Conservation (phyloP, 53 echinoderm and acorn worm species). For the Apostichopus leukothele region DNA sequence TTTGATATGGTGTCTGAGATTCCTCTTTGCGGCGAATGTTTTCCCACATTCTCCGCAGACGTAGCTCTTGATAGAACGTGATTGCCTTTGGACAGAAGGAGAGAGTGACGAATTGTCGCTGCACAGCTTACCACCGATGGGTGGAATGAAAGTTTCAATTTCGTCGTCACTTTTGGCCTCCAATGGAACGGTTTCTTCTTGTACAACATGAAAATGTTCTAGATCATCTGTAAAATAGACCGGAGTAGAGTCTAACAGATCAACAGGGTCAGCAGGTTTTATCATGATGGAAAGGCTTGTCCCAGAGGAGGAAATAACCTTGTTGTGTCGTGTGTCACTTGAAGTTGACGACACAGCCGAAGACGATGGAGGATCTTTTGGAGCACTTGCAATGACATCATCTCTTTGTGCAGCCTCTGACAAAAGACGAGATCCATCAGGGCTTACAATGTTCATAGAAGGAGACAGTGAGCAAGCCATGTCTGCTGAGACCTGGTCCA, state of each 20-base stretch:
- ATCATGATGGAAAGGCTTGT: background rate
- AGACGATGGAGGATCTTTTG: background rate
- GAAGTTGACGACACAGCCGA: background rate
- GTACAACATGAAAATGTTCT: conserved; percentile 15
- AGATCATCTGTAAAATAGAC: conserved; percentile 18
- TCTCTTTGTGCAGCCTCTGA: background rate
- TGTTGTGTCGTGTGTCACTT: background rate
- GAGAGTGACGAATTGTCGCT: background rate
- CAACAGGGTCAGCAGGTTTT: background rate
- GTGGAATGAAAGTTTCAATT: conserved; percentile 3
- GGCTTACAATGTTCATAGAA: background rate
- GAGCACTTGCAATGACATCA: background rate
- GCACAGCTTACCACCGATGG: background rate
- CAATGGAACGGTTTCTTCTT: conserved; percentile 32
- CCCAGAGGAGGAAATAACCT: background rate
- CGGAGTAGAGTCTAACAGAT: background rate
- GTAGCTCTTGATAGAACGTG: background rate
- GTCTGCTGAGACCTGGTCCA: background rate
- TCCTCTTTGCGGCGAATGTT: conserved; percentile 6
- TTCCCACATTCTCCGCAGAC: conserved; percentile 34
- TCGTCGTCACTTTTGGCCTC: conserved; percentile 17
- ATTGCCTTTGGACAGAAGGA: background rate
- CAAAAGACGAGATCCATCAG: background rate
- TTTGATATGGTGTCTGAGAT: conserved; percentile 1
- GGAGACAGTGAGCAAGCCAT: background rate